Evolutionary conservation across 1,140 invertebrate species (phyloP).

Genomic region (Drosophila parvula): DNA sequence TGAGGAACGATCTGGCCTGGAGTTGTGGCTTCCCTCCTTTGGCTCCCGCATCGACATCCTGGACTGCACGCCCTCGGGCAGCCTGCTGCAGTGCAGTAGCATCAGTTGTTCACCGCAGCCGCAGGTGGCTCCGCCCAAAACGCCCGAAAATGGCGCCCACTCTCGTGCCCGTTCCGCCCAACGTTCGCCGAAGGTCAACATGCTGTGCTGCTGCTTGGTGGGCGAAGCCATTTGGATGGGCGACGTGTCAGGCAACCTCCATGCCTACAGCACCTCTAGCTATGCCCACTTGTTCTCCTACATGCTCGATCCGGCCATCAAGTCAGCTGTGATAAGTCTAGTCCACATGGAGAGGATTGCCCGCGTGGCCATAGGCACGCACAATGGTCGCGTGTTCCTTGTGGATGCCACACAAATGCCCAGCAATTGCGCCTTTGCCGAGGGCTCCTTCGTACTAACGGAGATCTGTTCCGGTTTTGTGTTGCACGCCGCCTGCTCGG

Average conservation of each 20-base stretch:
- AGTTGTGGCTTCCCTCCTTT: conserved; percentile 90
- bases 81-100: conserved; percentile 68
- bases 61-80: conserved; percentile 85
- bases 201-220: conserved; percentile 86
- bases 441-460: conserved; percentile 90
- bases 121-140: conserved; percentile 54
- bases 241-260: conserved; percentile 91
- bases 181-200: conserved; percentile 71
- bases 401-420: conserved; percentile 87
- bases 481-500: conserved; percentile 86
- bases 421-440: conserved; percentile 86
- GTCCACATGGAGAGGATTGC: conserved; percentile 87
- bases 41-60: conserved; percentile 89
- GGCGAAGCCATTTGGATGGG: conserved; percentile 92
- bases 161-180: conserved; percentile 62
- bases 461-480: conserved; percentile 89
- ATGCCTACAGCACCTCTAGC: conserved; percentile 88
- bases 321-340: conserved; percentile 87
- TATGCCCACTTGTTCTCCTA: conserved; percentile 86
- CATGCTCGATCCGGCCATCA: conserved; percentile 85
- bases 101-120: conserved; percentile 71
- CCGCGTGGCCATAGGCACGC: conserved; percentile 89
- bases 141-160: conserved; percentile 52
- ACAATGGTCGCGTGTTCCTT: conserved; percentile 91
- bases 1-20: conserved; percentile 84